These are phyloP conservation scores for Tipula vernalis DNA, from an alignment of 2,888 invertebrate genomes.

Conservation along the genomic window DNA sequence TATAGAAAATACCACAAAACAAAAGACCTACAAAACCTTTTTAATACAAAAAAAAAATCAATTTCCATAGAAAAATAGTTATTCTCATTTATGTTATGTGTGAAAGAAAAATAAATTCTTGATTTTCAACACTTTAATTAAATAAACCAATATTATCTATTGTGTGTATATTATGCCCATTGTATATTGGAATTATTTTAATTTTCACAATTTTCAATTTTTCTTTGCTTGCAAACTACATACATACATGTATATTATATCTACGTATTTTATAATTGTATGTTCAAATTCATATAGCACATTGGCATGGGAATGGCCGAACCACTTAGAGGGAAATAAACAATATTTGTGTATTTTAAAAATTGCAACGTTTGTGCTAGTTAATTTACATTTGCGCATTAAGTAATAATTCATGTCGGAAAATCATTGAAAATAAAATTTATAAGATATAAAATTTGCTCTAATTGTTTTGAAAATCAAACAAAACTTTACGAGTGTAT, in stretches of 20 bases:
- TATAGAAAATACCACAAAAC: not conserved
- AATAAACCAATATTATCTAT: not conserved
- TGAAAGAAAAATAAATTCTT: not conserved
- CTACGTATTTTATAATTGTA: not conserved
- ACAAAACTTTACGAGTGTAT: not conserved
- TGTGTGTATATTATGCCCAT: too few relatives aligned
- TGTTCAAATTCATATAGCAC: not conserved
- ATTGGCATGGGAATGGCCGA: not conserved
- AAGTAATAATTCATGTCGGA: not conserved
- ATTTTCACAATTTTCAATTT: not conserved
- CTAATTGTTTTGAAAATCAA: not conserved
- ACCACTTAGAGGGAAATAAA: not conserved
- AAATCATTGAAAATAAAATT: not conserved
- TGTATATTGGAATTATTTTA: not conserved
- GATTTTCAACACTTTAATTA: conserved; percentile 4
- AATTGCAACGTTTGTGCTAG: not conserved
- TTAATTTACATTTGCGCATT: not conserved
- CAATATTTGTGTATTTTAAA: not conserved
- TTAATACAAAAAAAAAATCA: not conserved
- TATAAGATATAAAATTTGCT: not conserved
- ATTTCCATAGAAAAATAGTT: not conserved
- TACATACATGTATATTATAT: too few relatives aligned
- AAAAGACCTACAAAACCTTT: not conserved
- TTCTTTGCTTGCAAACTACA: not conserved
- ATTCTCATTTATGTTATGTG: not conserved